Conservation (phyloP, 2,113 vertebrate genomes). For the Erythrocercus mccallii region DNA sequence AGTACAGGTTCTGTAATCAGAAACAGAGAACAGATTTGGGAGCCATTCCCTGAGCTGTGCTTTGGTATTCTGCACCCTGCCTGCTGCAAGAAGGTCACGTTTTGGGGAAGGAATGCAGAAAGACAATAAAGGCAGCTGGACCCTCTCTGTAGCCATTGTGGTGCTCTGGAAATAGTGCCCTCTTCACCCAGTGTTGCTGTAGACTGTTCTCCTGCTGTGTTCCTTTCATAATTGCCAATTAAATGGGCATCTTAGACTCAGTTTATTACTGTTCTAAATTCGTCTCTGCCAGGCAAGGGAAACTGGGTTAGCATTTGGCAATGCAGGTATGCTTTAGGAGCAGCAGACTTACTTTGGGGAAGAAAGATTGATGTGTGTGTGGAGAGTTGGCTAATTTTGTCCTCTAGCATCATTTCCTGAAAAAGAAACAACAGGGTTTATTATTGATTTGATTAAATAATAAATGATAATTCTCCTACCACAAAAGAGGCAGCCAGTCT, state of each 20-base stretch:
- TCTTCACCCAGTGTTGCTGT: neutral
- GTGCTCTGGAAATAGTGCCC: neutral
- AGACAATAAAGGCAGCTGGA: neutral
- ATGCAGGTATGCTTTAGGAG: neutral
- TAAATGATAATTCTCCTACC: neutral
- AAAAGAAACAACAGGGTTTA: neutral
- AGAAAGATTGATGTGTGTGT: neutral
- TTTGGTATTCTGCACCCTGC: neutral
- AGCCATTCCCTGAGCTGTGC: neutral
- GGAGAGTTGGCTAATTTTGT: neutral
- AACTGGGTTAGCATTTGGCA: conserved; percentile 4
- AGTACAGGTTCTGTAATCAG: neutral
- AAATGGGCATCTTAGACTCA: neutral
- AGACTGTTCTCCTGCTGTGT: neutral
- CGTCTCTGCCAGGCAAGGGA: neutral
- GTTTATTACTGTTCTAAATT: conserved; percentile 13
- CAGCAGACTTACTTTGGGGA: neutral
- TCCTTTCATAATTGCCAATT: conserved; percentile 14
- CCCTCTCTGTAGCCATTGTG: neutral
- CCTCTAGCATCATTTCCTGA: conserved; percentile 15
- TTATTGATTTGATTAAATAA: conserved; percentile 37
- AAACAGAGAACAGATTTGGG: neutral
- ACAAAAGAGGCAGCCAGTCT: neutral
- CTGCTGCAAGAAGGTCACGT: neutral
- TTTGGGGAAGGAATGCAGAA: neutral